Evolutionary conservation across 2,797 vertebrate species (phyloP), one percentile per base, ranked within the genome.

Genomic region (Acipenser ruthenus): DNA sequence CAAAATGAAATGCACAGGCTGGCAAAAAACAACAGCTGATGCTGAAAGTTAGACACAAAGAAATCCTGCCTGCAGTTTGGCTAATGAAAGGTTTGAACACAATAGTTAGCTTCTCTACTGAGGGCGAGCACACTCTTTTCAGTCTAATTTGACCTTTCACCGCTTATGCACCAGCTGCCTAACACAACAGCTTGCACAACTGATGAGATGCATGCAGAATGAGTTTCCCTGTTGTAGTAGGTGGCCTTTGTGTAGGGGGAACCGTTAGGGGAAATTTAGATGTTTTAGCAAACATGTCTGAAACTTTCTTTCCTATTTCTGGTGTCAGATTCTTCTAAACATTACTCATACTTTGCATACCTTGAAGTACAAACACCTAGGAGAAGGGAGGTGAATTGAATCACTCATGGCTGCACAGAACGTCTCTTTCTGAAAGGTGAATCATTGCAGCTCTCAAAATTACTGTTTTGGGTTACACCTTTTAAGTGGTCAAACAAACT

Each of bases 121-220:
- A 77, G 71, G 77, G 70, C 71, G 70, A 55, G 55, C 74, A 67
- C 75, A 79, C 68, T 73, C 72, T 70, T 73, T 84, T 74, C 70
- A 65, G 67, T 67, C 65, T 67, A 75, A 79, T 79, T 68, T 83
- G 82, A 84, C 83, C 84, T 88, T 79, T 83, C 67, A 79, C 79
- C 67, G 61, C 72, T 75, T 72, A 68, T 77, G 73, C 67, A 82
- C 83, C 90, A 93, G 87, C 90, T 93, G 89, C 88, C 84, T 87
- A 78, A 83, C 50, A 10, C 65, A 85, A 83, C 84, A 86, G 87
- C 84, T 87, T 89, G 88, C 78, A 69, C 77, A 81, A 82, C 76
- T 64, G 47, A 72, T 75, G 75, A 72, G 74, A 72, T 68, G 78
- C 75, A 80, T 80, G 76, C 77, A 78, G 84, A 85, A 86, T 84